phyloP scores from a whole-genome alignment of 2,888 invertebrate genomes.

The Microctonus aethiopoides region DNA sequence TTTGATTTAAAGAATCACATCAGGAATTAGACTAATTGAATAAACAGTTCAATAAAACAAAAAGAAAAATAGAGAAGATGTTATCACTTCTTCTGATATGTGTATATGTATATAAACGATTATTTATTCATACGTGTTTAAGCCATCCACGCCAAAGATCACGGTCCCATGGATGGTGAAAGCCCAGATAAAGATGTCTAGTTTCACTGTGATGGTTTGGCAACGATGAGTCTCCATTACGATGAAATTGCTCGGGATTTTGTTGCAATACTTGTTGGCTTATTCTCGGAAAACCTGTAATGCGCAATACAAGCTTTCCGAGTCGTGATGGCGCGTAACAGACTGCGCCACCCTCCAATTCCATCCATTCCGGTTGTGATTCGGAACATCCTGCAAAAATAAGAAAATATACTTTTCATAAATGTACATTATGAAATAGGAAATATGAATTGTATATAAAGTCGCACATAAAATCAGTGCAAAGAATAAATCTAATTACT shows the following conservation, averaged over 20 bases:
- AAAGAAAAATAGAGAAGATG: no score
- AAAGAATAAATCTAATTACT: not conserved
- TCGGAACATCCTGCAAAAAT: constrained; percentile 56
- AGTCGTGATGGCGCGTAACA: constrained; percentile 64
- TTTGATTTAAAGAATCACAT: not conserved
- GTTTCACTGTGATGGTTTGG: constrained; percentile 55
- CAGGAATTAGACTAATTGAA: no score
- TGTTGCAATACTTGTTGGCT: constrained; percentile 42
- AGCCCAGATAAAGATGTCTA: constrained; percentile 75
- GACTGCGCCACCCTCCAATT: constrained; percentile 60
- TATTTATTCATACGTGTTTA: constrained; percentile 69
- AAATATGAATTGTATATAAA: not conserved
- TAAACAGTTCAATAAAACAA: no score
- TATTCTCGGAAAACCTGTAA: constrained; percentile 64
- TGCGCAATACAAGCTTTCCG: constrained; percentile 66
- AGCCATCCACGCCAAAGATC: constrained; percentile 77
- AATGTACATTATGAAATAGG: not conserved
- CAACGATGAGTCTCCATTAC: constrained; percentile 19
- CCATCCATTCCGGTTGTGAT: constrained; percentile 63
- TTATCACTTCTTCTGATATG: no score
- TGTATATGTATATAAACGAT: not conserved
- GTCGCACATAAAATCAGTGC: not conserved
- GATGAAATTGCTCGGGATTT: constrained; percentile 31
- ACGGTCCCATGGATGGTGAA: constrained; percentile 75
- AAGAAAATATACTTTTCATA: not conserved